Evolutionary conservation across 2,113 vertebrate genomes (phyloP).

Genomic region (Pteronura brasiliensis): DNA sequence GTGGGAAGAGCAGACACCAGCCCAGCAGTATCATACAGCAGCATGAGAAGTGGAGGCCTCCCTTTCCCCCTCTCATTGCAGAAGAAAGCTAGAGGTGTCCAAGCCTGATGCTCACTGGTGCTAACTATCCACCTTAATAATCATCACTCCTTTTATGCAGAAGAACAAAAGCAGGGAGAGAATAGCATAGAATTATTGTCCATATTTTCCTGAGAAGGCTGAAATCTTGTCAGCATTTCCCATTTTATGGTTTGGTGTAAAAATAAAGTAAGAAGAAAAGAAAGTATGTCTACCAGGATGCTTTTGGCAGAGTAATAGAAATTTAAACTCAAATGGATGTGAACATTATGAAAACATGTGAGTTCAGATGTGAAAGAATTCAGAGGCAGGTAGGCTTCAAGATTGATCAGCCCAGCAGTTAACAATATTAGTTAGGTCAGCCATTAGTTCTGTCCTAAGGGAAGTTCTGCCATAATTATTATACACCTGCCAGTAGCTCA

Average conservation of each 20-base stretch:
- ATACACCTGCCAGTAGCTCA: background rate
- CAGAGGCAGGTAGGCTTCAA: background rate
- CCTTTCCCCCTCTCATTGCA: fast-evolving
- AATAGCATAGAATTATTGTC: background rate
- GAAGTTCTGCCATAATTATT: no score
- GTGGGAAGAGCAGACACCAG: background rate
- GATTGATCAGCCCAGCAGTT: background rate
- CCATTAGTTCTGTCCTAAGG: background rate
- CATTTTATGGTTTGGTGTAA: background rate
- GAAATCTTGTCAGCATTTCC: background rate
- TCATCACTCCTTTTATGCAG: background rate
- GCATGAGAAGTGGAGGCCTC: no score
- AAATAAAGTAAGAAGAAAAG: background rate
- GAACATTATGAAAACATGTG: background rate
- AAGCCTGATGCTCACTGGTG: background rate
- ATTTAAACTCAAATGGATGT: background rate
- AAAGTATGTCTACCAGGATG: background rate
- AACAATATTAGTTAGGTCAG: background rate
- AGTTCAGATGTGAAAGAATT: background rate
- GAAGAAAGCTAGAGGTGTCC: background rate
- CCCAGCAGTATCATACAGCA: no score
- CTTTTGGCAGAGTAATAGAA: background rate
- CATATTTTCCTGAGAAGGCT: background rate
- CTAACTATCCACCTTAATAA: no score
- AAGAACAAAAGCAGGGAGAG: background rate